Conservation (phyloP, 2,113 vertebrate species). For the Ptychochromis oligacanthus region DNA sequence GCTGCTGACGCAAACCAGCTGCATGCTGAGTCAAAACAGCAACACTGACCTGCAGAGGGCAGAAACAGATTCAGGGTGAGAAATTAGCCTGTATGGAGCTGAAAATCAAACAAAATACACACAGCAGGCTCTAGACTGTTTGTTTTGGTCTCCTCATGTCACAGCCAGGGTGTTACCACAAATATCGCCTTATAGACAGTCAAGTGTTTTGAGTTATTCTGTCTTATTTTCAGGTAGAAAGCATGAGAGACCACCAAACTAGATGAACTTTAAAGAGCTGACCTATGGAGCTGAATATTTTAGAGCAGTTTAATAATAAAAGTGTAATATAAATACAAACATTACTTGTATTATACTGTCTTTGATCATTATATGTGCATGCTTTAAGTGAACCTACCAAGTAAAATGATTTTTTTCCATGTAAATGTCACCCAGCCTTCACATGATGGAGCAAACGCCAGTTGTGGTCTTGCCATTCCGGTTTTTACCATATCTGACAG, state of each 20-base stretch:
- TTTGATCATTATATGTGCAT: neutral
- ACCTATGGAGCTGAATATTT: neutral
- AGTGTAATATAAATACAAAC: fast-evolving
- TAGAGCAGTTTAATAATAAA: neutral
- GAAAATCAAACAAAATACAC: neutral
- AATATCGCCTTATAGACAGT: neutral
- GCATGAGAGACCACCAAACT: neutral
- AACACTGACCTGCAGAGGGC: conserved; percentile 64
- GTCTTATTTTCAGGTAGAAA: neutral
- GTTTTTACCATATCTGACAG: conserved; percentile 82
- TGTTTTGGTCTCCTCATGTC: neutral
- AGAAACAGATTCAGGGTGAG: conserved; percentile 26
- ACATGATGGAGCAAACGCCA: conserved; percentile 93
- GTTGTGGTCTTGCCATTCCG: conserved; percentile 79
- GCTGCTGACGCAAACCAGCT: conserved; percentile 53
- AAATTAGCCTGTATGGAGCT: neutral
- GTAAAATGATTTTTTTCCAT: conserved; percentile 31
- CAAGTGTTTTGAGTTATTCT: neutral
- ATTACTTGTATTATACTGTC: neutral
- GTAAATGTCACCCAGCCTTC: conserved; percentile 64
- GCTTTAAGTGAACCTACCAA: conserved; percentile 43
- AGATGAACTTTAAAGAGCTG: neutral
- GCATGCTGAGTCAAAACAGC: conserved; percentile 50
- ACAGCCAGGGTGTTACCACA: neutral
- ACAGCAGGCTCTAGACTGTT: neutral